Conservation (phyloP, 2,113 vertebrate genomes). For the Gobiocypris rarus region DNA sequence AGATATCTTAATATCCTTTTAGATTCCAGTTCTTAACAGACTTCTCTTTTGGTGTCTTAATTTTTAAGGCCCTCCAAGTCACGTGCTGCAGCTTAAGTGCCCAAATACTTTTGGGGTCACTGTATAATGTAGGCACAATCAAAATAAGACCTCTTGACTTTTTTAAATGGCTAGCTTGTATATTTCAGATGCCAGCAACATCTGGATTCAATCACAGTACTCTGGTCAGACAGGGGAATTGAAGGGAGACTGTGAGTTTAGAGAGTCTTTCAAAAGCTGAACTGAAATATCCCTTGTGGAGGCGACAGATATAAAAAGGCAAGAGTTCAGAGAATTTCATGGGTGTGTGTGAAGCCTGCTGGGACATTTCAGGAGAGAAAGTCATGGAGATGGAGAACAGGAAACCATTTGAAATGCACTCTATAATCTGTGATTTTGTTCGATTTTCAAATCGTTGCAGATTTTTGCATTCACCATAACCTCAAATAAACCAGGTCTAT, state of each 20-base stretch:
- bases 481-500: neutral
- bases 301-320: constrained; percentile 41
- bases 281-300: constrained; percentile 24
- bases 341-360: neutral
- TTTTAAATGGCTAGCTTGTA: neutral
- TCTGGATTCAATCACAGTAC: constrained; percentile 4
- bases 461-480: neutral
- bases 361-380: constrained; percentile 7
- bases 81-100: neutral
- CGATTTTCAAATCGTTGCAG: neutral
- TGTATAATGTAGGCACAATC: neutral
- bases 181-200: constrained; percentile 4
- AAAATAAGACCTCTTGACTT: neutral
- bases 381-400: neutral
- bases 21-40: too few species aligned
- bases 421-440: constrained; percentile 5
- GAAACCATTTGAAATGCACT: neutral
- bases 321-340: constrained; percentile 11
- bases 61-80: neutral
- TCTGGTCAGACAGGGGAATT: constrained; percentile 2
- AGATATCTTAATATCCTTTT: too few species aligned
- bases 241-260: constrained; percentile 24
- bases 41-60: too few species aligned
- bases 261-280: neutral
- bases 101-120: neutral